phyloP scores from a whole-genome alignment of 2,888 invertebrate genomes.

The Alsophila aescularia region DNA sequence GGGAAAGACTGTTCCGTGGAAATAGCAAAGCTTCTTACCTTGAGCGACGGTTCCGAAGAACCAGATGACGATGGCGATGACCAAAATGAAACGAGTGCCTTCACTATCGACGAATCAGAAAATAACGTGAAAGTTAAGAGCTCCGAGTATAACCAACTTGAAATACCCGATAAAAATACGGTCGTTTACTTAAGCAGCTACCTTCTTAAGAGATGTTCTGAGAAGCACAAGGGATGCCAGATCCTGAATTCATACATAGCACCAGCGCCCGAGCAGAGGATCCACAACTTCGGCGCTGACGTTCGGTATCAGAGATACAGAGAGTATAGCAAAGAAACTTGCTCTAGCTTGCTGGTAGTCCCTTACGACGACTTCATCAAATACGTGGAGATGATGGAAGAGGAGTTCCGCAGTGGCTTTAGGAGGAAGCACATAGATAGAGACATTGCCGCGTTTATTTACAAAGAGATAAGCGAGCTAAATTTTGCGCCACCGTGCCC shows the following conservation, averaged over 20 bases:
- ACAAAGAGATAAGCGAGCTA: conserved; percentile 24
- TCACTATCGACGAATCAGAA: conserved; percentile 12
- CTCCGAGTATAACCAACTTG: conserved; percentile 25
- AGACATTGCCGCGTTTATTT: conserved; percentile 19
- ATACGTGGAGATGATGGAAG: conserved; percentile 34
- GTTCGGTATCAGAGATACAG: conserved; percentile 28
- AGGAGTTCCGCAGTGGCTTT: conserved; percentile 25
- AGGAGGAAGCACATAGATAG: conserved; percentile 15
- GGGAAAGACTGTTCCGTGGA: conserved; percentile 18
- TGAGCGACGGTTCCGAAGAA: background rate
- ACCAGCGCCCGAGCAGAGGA: conserved; percentile 26
- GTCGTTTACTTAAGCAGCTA: conserved; percentile 32
- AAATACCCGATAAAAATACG: conserved; percentile 20
- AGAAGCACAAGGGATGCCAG: conserved; percentile 27
- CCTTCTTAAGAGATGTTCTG: conserved; percentile 29
- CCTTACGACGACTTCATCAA: conserved; percentile 35
- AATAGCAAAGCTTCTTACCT: conserved; percentile 3
- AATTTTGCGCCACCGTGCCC: conserved; percentile 31
- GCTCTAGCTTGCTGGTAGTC: conserved; percentile 23
- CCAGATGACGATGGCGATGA: background rate
- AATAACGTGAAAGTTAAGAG: conserved; percentile 14
- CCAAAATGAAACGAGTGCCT: background rate
- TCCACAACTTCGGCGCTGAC: conserved; percentile 23
- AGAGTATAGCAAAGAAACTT: conserved; percentile 28
- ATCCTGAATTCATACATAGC: conserved; percentile 26